Evolutionary conservation across 1,140 invertebrate species (phyloP).

Genomic region (Bombus cullumanus): DNA sequence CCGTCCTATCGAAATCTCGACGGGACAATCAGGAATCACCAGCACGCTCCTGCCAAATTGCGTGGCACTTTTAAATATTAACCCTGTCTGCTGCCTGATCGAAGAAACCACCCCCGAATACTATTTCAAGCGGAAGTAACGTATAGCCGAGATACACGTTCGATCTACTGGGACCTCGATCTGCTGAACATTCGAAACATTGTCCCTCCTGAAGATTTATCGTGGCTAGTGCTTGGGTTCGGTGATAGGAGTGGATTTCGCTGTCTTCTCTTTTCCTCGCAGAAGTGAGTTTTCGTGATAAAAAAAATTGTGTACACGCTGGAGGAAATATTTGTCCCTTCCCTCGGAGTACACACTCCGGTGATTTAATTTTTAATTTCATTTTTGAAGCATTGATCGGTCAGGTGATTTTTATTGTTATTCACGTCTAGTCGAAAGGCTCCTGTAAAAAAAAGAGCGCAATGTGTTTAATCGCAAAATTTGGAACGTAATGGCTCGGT

Average conservation of each 20-base stretch:
- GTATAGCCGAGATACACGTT: background rate
- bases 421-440: background rate
- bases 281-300: background rate
- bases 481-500: background rate
- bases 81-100: constrained; percentile 8
- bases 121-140: constrained; percentile 26
- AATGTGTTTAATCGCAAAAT: no score
- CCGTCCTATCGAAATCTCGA: constrained; percentile 60
- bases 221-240: background rate
- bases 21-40: constrained; percentile 63
- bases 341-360: background rate
- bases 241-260: background rate
- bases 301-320: background rate
- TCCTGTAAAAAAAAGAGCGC: background rate
- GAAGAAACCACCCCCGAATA: background rate
- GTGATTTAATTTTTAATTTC: background rate
- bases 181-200: constrained; percentile 1
- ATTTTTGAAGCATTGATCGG: background rate
- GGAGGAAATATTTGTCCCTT: background rate
- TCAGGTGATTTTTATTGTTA: background rate
- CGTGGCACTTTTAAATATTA: constrained; percentile 68
- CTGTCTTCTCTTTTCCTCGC: background rate
- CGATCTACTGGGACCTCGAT: constrained; percentile 24
- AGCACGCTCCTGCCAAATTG: constrained; percentile 66
- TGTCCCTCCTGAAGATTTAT: background rate